phyloP scores from a whole-genome alignment of 2,113 vertebrate species.

The Lycaon pictus region DNA sequence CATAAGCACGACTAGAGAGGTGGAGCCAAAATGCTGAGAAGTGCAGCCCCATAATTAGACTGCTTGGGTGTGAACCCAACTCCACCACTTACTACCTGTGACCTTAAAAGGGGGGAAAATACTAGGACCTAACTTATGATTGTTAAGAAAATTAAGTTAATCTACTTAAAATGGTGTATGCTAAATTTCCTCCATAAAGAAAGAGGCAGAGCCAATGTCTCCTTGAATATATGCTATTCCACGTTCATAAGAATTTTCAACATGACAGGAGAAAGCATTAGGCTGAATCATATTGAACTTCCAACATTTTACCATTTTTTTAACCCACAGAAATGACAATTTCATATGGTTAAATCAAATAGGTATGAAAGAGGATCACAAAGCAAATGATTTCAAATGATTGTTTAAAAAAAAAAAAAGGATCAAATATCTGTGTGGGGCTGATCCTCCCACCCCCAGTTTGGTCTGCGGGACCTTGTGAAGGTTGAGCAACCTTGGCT shows the following conservation, averaged over 20 bases:
- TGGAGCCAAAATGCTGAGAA: not conserved
- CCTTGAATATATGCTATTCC: conserved; percentile 35
- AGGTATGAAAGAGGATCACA: not conserved
- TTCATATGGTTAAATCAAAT: not conserved
- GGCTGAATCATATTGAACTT: not conserved
- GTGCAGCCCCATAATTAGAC: not conserved
- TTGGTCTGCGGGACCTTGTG: not conserved
- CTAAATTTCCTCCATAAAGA: not conserved
- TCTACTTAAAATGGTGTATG: not conserved
- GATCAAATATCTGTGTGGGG: not conserved
- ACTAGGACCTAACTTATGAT: not conserved
- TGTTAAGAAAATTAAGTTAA: not conserved
- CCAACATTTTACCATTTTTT: not conserved
- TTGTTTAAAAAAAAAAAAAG: not conserved
- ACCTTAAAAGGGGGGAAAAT: not conserved
- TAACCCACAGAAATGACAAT: not conserved
- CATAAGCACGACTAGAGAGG: not conserved
- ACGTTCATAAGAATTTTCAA: not conserved
- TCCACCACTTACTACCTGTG: not conserved
- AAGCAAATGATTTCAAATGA: not conserved
- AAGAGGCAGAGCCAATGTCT: not conserved
- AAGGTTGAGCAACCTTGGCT: conserved; percentile 3
- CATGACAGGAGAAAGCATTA: not conserved
- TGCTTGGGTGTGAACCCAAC: not conserved
- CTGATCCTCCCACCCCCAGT: not conserved